phyloP scores from a whole-genome alignment of 2,888 invertebrate species.

The Icerya purchasi region DNA sequence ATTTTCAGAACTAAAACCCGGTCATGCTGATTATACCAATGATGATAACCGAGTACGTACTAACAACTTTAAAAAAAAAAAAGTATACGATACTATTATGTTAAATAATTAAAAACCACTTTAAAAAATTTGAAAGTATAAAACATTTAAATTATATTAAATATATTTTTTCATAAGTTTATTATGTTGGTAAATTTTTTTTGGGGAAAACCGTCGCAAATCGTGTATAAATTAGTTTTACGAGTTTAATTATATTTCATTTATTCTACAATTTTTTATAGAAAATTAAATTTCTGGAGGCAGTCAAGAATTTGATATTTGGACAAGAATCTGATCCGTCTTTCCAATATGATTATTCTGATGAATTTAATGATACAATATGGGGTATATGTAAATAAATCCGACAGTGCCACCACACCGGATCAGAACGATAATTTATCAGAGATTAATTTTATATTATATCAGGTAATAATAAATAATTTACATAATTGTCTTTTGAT shows the following conservation, averaged over 20 bases:
- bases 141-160: too few species aligned
- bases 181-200: neutral
- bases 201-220: neutral
- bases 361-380: slow-evolving; percentile 86
- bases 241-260: neutral
- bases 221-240: neutral
- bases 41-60: slow-evolving; percentile 62
- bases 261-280: slow-evolving; percentile 4
- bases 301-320: slow-evolving; percentile 57
- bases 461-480: slow-evolving; percentile 34
- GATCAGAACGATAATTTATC: slow-evolving; percentile 70
- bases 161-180: too few species aligned
- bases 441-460: slow-evolving; percentile 66
- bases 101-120: too few species aligned
- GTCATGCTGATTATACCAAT: slow-evolving; percentile 84
- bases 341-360: slow-evolving; percentile 60
- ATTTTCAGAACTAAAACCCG: slow-evolving; percentile 42
- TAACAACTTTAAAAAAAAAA: neutral
- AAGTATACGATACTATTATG: too few species aligned
- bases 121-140: too few species aligned
- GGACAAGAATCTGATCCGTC: slow-evolving; percentile 63
- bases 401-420: slow-evolving; percentile 63
- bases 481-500: neutral
- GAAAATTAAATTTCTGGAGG: slow-evolving; percentile 48
- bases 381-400: slow-evolving; percentile 60